Conservation (phyloP, 2,113 vertebrate genomes). For the Lycaon pictus region DNA sequence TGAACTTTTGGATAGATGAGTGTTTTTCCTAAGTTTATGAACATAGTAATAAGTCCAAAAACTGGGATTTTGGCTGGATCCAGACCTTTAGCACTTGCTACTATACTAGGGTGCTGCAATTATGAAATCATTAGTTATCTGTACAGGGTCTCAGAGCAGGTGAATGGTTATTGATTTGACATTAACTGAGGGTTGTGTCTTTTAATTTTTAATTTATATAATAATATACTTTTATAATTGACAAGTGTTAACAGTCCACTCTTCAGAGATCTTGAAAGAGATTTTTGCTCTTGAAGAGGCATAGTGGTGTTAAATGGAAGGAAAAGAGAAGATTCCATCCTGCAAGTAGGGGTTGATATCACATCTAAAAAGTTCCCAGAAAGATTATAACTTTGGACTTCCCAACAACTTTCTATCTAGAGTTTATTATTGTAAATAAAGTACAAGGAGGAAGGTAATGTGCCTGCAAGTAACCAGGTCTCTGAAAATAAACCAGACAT, state of each 20-base stretch:
- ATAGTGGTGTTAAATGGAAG: not conserved
- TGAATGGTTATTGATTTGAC: not conserved
- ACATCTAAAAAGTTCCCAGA: not conserved
- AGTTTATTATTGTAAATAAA: not conserved
- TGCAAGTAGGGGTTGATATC: not conserved
- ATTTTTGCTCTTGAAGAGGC: not conserved
- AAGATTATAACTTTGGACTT: not conserved
- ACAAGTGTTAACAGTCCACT: not conserved
- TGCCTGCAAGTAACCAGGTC: not conserved
- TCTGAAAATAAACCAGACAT: not conserved
- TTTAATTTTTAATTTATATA: not conserved
- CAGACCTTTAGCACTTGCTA: not conserved
- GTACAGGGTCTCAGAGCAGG: not conserved
- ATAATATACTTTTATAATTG: not conserved
- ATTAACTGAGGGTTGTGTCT: not conserved
- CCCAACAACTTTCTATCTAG: not conserved
- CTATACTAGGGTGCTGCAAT: not conserved
- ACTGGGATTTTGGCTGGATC: not conserved
- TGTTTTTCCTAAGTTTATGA: not conserved
- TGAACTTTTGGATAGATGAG: not conserved
- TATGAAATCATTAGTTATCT: not conserved
- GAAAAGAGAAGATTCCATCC: not conserved
- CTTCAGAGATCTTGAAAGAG: not conserved
- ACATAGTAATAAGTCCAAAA: not conserved
- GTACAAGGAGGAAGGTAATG: not conserved